Evolutionary conservation across 2,113 vertebrate species (phyloP).

Genomic region (Colaptes auratus): DNA sequence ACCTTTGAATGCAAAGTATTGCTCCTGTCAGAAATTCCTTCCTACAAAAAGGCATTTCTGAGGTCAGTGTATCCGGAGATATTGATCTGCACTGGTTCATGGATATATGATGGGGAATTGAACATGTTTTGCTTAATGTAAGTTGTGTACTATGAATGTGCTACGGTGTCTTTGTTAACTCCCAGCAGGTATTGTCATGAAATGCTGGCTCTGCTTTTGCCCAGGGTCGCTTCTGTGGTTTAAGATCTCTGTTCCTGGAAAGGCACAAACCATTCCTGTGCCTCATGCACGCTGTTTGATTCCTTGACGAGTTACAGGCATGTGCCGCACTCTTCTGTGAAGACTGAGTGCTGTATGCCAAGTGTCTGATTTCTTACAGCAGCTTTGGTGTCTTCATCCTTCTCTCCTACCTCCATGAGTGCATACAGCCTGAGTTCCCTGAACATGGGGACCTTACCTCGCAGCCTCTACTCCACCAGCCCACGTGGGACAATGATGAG

Average conservation of each 20-base stretch:
- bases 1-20: conserved; percentile 18
- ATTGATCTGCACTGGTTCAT: neutral
- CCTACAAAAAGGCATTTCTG: conserved; percentile 38
- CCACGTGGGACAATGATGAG: conserved; percentile 95
- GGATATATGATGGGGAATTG: conserved; percentile 16
- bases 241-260: conserved; percentile 10
- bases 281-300: conserved; percentile 11
- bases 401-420: conserved; percentile 97
- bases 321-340: neutral
- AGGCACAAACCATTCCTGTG: neutral
- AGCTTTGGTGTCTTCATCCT: conserved; percentile 93
- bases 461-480: conserved; percentile 96
- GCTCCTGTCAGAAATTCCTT: conserved; percentile 62
- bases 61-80: conserved; percentile 1
- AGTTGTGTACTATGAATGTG: neutral
- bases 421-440: conserved; percentile 98
- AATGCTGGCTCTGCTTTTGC: neutral
- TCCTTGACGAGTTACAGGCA: conserved; percentile 30
- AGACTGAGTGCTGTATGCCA: conserved; percentile 62
- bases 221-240: neutral
- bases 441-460: conserved; percentile 94
- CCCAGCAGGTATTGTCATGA: neutral
- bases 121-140: neutral
- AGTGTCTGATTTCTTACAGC: conserved; percentile 78
- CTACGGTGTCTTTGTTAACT: neutral